Base-by-base conservation (phyloP, 1,140 invertebrate species). In the Hycleus phaleratus region DNA sequence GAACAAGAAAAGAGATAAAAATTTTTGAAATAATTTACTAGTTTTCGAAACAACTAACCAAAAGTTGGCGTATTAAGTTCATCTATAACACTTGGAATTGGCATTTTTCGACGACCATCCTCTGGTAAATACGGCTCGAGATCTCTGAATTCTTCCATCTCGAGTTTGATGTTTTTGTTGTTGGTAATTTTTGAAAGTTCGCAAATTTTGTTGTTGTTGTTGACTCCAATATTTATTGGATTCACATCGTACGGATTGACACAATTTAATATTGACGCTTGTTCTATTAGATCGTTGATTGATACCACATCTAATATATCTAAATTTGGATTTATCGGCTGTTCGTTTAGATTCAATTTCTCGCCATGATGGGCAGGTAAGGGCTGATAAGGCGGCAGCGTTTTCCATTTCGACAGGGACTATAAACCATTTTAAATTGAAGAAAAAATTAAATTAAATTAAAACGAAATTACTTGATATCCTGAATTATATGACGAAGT, bases 91-190 rank as follows among this genome's bases (percentile, higher is more conserved):
- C 49, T 63, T 57, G 46, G 60, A 59, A 40, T 60, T 49, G 55
- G 32, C 54, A 49, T 26, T 53, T 26, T 44, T 49, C 55, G 47
- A 39, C 12, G 12, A 6, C 46, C 10, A 26, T 4, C 26, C 39
- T 44, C 46, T 12, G 58, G 49, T 12, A 68, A 49, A 44, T 58
- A 62, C 10, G 59, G 47, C 18, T 59, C 60, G 26, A 68, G 52
- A 51, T 68, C 67, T 50, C 65, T 52, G 59, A 68, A 68, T 49
- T 68, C 61, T 49, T 68, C 67, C 67, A 68, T 68, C 60, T 67
- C 64, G 42, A 68, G 38, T 51, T 65, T 60, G 60, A 61, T 54
- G 56, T 57, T 53, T 10, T 10, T 10, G 40, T 42, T 10, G 40
- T 42, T 42, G 40, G 4, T 32, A 5, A 32, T 4, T 32, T 32